Base-by-base conservation (phyloP, 2,888 invertebrate genomes). In the Dasypolia templi region DNA sequence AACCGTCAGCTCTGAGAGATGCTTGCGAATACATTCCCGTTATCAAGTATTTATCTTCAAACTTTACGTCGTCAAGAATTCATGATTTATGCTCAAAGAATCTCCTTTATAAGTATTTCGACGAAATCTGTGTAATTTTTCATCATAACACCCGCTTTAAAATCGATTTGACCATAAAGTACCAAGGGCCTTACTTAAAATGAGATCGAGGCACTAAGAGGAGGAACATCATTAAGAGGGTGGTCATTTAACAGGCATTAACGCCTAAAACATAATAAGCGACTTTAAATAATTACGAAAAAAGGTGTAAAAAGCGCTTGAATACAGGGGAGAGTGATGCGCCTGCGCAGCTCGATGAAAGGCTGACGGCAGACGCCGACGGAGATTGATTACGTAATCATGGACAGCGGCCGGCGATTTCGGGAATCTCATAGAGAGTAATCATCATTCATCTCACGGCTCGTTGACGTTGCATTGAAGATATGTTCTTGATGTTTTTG, bases 341-440 rank as follows among this genome's bases (percentile, higher is more conserved):
- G 93, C 92, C 86, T 83, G 93, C 94, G 92, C 91, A 88, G 91
- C 89, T 81, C 93, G 95, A 93, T 95, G 95, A 95, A 95, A 95
- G 95, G 92, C 93, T 91, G 94, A 93, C 92, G 92, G 93, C 90
- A 90, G 88, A 87, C 89, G 87, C 88, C 90, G 95, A 95, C 95
- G 94, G 93, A 93, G 96, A 96, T 96, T 96, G 95, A 96, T 95
- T 95, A 93, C 93, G 95, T 95, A 95, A 95, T 95, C 95, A 95
- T 92, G 93, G 92, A 92, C 92, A 93, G 92, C 92, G 91, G 91
- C 84, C 92, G 81, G 82, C 79, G 92, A 94, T 94, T 95, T 95
- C 87, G 94, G 94, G 93, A 94, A 93, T 93, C 92, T 94, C 93
- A 93, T 95, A 94, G 93, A 94, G 90, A 91, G 93, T 93, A 94